Evolutionary conservation across 2,113 vertebrate species (phyloP).

Genomic region (Paraplagusia blochii): DNA sequence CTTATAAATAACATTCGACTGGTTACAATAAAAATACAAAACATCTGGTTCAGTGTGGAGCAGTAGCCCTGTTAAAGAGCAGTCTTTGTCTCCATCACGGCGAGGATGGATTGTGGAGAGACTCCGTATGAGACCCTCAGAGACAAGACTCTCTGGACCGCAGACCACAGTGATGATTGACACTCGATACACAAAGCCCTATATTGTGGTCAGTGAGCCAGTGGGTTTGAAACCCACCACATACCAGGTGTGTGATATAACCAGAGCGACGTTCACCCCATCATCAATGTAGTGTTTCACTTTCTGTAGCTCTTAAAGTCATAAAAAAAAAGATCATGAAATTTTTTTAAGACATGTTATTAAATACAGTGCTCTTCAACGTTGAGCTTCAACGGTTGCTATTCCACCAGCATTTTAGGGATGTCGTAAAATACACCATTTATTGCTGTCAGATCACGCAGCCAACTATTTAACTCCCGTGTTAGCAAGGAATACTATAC

Average conservation of each 20-base stretch:
- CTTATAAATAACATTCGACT: conserved; percentile 96
- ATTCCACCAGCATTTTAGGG: conserved; percentile 10
- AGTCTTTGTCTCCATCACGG: conserved; percentile 56
- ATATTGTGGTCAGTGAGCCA: conserved; percentile 58
- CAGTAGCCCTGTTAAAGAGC: conserved; percentile 64
- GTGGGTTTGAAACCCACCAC: conserved; percentile 52
- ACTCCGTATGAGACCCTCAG: conserved; percentile 51
- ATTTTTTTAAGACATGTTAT: conserved; percentile 31
- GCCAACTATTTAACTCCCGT: conserved; percentile 5
- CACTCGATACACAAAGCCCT: conserved; percentile 67
- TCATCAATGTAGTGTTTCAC: conserved; percentile 49
- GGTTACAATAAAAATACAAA: conserved; percentile 90
- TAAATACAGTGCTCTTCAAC: conserved; percentile 18
- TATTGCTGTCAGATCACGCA: conserved; percentile 21
- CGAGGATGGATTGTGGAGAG: conserved; percentile 51
- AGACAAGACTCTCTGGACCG: conserved; percentile 42
- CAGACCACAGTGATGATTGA: conserved; percentile 67
- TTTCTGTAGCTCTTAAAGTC: conserved; percentile 44
- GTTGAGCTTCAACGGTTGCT: conserved; percentile 4
- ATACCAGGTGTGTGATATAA: conserved; percentile 70
- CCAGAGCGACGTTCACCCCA: conserved; percentile 52
- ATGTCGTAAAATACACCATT: conserved; percentile 9
- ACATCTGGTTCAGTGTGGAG: conserved; percentile 82
- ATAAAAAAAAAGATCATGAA: conserved; percentile 15
- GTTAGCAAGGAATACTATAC: neutral